Conservation (phyloP, 1,140 invertebrate genomes). For the Aradophagus sp. region DNA sequence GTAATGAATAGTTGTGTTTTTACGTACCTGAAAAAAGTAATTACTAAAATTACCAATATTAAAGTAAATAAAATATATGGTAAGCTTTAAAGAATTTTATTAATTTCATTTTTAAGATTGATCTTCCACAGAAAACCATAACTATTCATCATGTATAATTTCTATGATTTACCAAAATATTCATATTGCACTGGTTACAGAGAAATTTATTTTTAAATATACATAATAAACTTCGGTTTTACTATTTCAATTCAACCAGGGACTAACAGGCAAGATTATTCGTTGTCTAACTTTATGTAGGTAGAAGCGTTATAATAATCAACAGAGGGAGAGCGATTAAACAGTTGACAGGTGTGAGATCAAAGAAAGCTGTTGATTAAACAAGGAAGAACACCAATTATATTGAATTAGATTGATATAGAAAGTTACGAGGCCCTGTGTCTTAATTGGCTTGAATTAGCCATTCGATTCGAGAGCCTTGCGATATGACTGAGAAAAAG, state of each 20-base stretch:
- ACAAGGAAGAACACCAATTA: slow-evolving; percentile 76
- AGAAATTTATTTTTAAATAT: not conserved
- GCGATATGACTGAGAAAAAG: slow-evolving; percentile 67
- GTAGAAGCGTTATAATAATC: slow-evolving; percentile 71
- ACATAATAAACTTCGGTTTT: slow-evolving; percentile 1
- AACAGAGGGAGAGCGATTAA: slow-evolving; percentile 57
- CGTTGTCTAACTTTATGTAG: slow-evolving; percentile 71
- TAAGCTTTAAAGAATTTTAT: no score
- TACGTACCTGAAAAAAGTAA: no score
- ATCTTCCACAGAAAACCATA: no score
- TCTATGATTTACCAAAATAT: no score
- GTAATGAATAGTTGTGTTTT: no score
- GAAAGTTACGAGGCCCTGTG: slow-evolving; percentile 62
- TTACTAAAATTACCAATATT: no score
- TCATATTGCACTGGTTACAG: no score
- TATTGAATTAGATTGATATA: slow-evolving; percentile 71
- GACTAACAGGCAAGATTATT: slow-evolving; percentile 53
- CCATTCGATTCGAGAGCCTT: slow-evolving; percentile 51
- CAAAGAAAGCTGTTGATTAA: slow-evolving; percentile 66
- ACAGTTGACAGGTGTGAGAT: slow-evolving; percentile 10
- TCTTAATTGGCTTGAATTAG: slow-evolving; percentile 42
- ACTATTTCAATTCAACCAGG: slow-evolving; percentile 52
- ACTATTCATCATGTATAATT: no score
- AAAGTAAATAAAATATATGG: no score
- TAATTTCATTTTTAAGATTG: no score